Evolutionary conservation across 2,797 vertebrate genomes (phyloP), one percentile per base, ranked within the genome.

Genomic region (Chloroceryle amazona): DNA sequence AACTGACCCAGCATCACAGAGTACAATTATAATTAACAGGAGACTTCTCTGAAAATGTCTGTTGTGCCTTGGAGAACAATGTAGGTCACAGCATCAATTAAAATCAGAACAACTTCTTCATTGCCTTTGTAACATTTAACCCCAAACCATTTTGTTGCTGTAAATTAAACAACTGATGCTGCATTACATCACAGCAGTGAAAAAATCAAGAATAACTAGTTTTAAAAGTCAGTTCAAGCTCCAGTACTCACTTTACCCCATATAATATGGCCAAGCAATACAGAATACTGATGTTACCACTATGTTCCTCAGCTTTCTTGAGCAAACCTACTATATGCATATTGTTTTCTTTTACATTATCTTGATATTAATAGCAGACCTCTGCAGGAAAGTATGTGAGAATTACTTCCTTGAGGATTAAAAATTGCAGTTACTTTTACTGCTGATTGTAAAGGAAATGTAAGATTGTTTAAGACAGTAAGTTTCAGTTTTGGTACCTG

Each of bases 21-120:
- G 31, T 71, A 95, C 83, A 95, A 70, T 94, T 96, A 93, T 72
- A 97, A 97, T 97, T 97, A 97, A 97, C 29, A 83, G 26, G 68
- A 96, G 72, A 93, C 13, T 89, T 81, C 58, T 85, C 72, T 91
- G 86, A 80, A 98, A 93, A 94, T 2, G 26, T 93, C 95, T 95
- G 66, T 33, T 52, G 46, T 65, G 33, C 86, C 97, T 95, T 70
- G 28, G 90, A 86, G 84, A 90, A 75, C 70, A 86, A 93, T 96
- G 57, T 93, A 96, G 94, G 94, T 94, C 95, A 95, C 37, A 81
- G 78, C 89, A 95, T 93, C 94, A 92, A 92, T 97, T 97, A 95
- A 58, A 96, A 71, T 79, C 79, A 89, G 94, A 97, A 87, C 57
- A 75, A 96, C 82, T n/a, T 84, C 62, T 93, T 93, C 86, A 84